Evolutionary conservation across 2,888 invertebrate species (phyloP), one percentile per base, ranked within the genome.

Genomic region (Willowsia nigromaculata): DNA sequence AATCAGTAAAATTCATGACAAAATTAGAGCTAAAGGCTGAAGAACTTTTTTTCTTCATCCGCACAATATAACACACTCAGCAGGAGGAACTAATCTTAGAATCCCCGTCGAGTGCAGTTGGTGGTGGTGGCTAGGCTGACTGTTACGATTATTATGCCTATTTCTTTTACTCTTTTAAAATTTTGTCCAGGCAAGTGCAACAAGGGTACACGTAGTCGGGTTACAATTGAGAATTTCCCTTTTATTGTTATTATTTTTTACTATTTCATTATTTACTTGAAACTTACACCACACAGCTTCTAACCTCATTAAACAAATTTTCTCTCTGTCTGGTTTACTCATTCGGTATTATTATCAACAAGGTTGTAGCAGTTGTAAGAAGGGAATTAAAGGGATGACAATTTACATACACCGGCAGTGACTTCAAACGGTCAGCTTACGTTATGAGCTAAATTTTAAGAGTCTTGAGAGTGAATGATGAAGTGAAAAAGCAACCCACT

Each of bases 11-110:
- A 15, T 1, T 56, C n/a, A 56, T 18, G 74, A 74, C 74, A 74
- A 74, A 74, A 47, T 74, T 47, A 18, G 53, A 68, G 33, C 68
- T 37, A 15, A 62, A 56, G 62, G 30, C 30, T n/a, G 3, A 33
- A 65, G 62, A 22, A 11, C 22, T 18, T 40, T 37, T 53, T 40
- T 68, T 78, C 11, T 30, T 33, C 56, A 53, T 78, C 1, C 22
- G 78, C 33, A 56, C 37, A 78, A 37, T 59, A 80, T 80, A 33
- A 80, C 80, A 59, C 37, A 25, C 80, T 37, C 80, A 80, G 80
- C 80, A 80, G 80, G 80, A 80, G 80, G 80, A 80, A 80, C 80
- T 80, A 80, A 80, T 80, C 80, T 80, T 80, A n/a, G 80, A 56
- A 37, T 33, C 56, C 80, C 80, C 59, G 59, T 80, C 22, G 80